A percentile compares a stretch with the other conserved stretches of the same genome.
Conservation (phyloP, 2,888 invertebrate species). For the Sphecodes monilicornis region DNA sequence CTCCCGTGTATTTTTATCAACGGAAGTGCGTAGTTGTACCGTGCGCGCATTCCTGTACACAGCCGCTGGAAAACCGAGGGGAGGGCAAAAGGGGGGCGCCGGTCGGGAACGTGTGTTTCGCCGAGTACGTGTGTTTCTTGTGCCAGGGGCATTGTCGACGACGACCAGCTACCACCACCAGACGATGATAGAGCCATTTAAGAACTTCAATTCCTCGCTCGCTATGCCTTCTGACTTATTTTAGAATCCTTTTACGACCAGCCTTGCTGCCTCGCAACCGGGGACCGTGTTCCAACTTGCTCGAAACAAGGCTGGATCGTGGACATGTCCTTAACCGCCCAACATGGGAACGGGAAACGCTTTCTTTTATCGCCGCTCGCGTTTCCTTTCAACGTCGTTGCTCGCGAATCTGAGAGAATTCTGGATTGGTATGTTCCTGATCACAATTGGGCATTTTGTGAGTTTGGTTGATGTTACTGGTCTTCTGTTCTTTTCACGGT, state of each 20-base stretch:
- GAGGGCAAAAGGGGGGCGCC: neutral
- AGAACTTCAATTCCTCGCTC: conserved; percentile 10
- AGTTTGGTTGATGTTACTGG: too few relatives aligned
- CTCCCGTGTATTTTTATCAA: conserved; percentile 83
- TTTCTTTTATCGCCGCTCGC: neutral
- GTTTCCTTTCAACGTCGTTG: too few relatives aligned
- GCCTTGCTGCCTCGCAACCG: neutral
- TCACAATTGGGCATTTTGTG: too few relatives aligned
- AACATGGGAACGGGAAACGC: neutral
- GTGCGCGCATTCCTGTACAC: conserved; percentile 80
- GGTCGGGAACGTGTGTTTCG: conserved; percentile 18
- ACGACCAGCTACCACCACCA: neutral
- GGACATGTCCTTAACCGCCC: neutral
- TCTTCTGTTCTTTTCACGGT: too few relatives aligned
- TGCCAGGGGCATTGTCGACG: conserved; percentile 48
- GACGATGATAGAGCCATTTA: conserved; percentile 12
- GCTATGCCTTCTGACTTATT: neutral
- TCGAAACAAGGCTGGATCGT: neutral
- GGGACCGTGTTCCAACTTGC: neutral
- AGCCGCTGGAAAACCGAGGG: conserved; percentile 73
- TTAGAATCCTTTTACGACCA: conserved; percentile 11
- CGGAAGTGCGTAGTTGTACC: conserved; percentile 83
- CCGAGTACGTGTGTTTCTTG: conserved; percentile 34
- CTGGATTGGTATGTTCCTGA: too few relatives aligned
- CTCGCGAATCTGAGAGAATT: too few relatives aligned